Percentiles rank a stretch among this genome's conserved stretches.
Evolutionary conservation across 2,888 invertebrate genomes (phyloP).

Genomic region (Diarsia mendica): DNA sequence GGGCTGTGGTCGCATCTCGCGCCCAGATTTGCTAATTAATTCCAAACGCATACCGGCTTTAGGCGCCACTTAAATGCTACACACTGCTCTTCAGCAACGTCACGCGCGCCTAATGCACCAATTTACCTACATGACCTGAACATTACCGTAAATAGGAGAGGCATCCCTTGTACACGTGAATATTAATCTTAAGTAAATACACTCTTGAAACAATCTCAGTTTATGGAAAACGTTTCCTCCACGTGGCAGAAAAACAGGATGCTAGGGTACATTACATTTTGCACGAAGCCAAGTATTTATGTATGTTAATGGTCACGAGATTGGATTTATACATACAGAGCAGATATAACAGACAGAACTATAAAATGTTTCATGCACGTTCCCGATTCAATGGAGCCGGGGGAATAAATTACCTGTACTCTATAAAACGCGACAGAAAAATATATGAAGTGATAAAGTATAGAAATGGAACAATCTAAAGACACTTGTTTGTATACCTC

Average conservation of each 20-base stretch:
- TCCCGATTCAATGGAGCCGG: constrained; percentile 40
- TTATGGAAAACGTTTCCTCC: constrained; percentile 54
- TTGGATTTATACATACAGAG: constrained; percentile 19
- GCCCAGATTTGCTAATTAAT: constrained; percentile 83
- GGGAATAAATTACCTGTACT: constrained; percentile 52
- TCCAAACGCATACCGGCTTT: constrained; percentile 74
- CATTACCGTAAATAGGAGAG: constrained; percentile 73
- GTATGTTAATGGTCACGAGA: constrained; percentile 23
- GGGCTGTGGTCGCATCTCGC: constrained; percentile 77
- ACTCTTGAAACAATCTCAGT: constrained; percentile 49
- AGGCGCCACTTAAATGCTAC: constrained; percentile 68
- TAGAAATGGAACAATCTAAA: constrained; percentile 60
- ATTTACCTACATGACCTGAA: constrained; percentile 66
- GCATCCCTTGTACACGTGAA: constrained; percentile 65
- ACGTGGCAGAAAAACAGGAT: constrained; percentile 47
- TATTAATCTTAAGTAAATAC: constrained; percentile 59
- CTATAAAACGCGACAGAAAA: constrained; percentile 55
- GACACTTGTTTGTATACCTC: constrained; percentile 55
- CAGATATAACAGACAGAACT: constrained; percentile 34
- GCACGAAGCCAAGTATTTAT: constrained; percentile 27
- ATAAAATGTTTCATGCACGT: constrained; percentile 44
- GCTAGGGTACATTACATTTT: constrained; percentile 13
- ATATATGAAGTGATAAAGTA: constrained; percentile 66
- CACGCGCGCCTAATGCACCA: constrained; percentile 63
- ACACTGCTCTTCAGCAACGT: constrained; percentile 59